Base-by-base conservation (phyloP, 2,113 vertebrate species). In the Pungitius pungitius region DNA sequence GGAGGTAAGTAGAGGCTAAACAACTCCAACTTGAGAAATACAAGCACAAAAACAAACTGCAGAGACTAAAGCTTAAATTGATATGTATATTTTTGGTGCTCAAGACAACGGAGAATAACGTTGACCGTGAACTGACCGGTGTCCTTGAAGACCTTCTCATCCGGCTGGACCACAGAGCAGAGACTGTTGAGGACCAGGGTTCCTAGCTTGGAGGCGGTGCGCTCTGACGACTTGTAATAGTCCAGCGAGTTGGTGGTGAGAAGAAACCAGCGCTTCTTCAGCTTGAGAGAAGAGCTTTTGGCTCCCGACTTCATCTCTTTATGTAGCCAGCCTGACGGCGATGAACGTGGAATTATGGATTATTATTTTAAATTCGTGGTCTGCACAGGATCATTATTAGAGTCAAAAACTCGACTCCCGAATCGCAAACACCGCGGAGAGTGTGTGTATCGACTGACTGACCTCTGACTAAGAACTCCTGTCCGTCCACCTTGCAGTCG, bases 191-290 rank as follows among this genome's bases (percentile, higher is more conserved):
- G 95, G 58, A 97, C 96, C 22, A 98, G 94, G 0, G 96, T 98
- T 56, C 96, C 96, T 24, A 98, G 94, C 80, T 96, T 97, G 83
- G 95, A 94, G 22, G 94, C 88, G 3, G 75, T 94, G 37, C 96
- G 95, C 87, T 98, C 96, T 0, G 96, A 95, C 0, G 95, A 95
- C 85, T 96, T 97, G 86, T 95, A 98, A 73, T 98, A 97, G 77
- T 98, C 96, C 0, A 98, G 89, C 15, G 96, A 96, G 83, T 92
- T 96, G 45, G 90, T 94, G 62, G 95, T 98, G 81, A 98, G 92
- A 42, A 98, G 95, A 80, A 98, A 96, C 96, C 96, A 98, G 85
- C 96, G 95, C 69, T 96, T 96, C 92, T 97, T 97, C 87, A 98
- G 93, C 88, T 96, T 97, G 79, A 96, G 92, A 47, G 96, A 96